Evolutionary conservation across 2,797 vertebrate genomes (phyloP), one percentile per base, ranked within the genome.

Genomic region (Aviceda cuculoides): DNA sequence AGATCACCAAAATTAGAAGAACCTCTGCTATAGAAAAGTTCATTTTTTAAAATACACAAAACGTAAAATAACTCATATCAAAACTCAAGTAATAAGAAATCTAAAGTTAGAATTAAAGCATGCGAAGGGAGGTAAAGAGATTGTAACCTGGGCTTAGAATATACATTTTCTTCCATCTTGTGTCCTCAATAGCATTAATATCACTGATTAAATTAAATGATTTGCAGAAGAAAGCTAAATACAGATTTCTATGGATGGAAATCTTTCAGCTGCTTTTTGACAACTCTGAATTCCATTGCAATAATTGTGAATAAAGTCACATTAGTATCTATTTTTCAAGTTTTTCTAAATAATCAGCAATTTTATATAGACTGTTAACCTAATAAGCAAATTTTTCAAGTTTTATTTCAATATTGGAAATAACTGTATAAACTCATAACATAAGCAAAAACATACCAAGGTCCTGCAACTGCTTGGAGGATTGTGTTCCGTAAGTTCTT

Each of bases 401-500:
- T 84, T 73, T 37, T 12, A 37, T 37, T 37, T 37, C 37, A 37
- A 37, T 37, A 37, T 37, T 37, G 37, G 37, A 37, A 37, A 37
- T 37, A 37, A 37, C 10, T 37, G 37, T 37, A 37, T 37, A 93
- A 95, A 40, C 12, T 46, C 31, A 18, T 22, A 91, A 85, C 31
- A 26, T 55, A 80, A 82, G 29, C 22, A 91, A 75, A 94, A 93
- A 97, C 97, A 93, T 98, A 98, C 98, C 98, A 65, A 96, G 93
- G 75, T 98, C 97, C 83, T 93, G 97, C 82, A 96, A 72, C 46
- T 97, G 97, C 62, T 96, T 95, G 65, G 94, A 97, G 62, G 96
- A 97, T 81, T 97, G 97, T 80, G 98, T 96, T 68, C 98, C 98
- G 0, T 98, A 96, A 33, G 96, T 98, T 97, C 98, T 98, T 97